Evolutionary conservation across 2,113 vertebrate species (phyloP).

Genomic region (Dipodomys spectabilis): DNA sequence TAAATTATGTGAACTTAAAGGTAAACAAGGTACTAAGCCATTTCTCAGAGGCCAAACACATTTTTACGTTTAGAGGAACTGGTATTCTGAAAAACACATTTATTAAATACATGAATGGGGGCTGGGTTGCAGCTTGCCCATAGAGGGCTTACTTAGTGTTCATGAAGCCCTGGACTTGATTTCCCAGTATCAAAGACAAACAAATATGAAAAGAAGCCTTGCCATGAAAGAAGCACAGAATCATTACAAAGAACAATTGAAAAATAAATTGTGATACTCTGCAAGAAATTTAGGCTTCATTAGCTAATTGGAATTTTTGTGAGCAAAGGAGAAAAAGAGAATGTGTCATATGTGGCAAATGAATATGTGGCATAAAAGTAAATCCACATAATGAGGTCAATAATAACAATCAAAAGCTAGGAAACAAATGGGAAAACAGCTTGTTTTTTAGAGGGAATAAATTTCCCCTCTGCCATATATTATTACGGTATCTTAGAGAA

Average conservation of each 20-base stretch:
- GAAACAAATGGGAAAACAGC: background rate
- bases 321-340: background rate
- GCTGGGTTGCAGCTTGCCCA: background rate
- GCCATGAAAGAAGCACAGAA: background rate
- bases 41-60: background rate
- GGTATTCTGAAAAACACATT: background rate
- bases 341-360: background rate
- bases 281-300: background rate
- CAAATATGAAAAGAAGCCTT: background rate
- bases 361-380: background rate
- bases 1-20: background rate
- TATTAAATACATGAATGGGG: background rate
- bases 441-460: background rate
- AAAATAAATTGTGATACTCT: background rate
- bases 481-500: background rate
- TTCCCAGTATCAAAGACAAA: no score
- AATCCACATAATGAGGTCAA: background rate
- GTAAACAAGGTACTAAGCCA: background rate
- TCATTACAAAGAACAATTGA: background rate
- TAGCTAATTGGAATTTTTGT: background rate
- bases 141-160: background rate
- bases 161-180: background rate
- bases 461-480: background rate
- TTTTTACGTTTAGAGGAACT: background rate
- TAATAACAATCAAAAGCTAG: background rate